phyloP scores from a whole-genome alignment of 2,888 invertebrate genomes.

The Venustoraphidia nigricollis region DNA sequence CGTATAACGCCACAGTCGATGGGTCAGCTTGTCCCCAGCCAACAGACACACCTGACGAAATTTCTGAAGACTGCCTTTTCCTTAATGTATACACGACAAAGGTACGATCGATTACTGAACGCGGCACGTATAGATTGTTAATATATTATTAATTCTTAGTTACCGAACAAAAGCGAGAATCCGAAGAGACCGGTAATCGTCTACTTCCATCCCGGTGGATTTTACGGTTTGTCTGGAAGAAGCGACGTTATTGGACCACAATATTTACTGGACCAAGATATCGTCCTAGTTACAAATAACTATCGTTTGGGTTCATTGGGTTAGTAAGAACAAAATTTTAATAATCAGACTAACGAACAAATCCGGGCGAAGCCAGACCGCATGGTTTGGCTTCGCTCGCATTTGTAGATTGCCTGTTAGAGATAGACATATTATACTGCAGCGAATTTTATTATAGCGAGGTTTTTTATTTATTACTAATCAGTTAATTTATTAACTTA shows the following conservation, averaged over 20 bases:
- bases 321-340: conserved; percentile 10
- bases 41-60: conserved; percentile 15
- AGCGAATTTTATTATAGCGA: neutral
- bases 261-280: conserved; percentile 45
- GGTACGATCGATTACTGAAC: conserved; percentile 15
- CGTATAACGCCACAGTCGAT: conserved; percentile 22
- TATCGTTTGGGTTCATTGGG: conserved; percentile 42
- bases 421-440: too few species aligned
- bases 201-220: conserved; percentile 53
- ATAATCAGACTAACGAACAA: too few species aligned
- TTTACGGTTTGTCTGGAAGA: conserved; percentile 41
- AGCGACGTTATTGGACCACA: conserved; percentile 39
- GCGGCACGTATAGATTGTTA: too few species aligned
- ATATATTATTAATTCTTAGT: conserved; percentile 13
- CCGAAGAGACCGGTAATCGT: conserved; percentile 43
- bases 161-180: conserved; percentile 20
- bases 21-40: conserved; percentile 25
- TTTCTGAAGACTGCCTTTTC: conserved; percentile 46
- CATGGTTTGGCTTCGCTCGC: too few species aligned
- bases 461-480: conserved; percentile 23
- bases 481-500: too few species aligned
- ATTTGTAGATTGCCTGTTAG: too few species aligned
- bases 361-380: too few species aligned
- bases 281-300: conserved; percentile 49
- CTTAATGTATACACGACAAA: conserved; percentile 43